Base-by-base conservation (phyloP, 2,888 invertebrate species). In the Netelia virgata region DNA sequence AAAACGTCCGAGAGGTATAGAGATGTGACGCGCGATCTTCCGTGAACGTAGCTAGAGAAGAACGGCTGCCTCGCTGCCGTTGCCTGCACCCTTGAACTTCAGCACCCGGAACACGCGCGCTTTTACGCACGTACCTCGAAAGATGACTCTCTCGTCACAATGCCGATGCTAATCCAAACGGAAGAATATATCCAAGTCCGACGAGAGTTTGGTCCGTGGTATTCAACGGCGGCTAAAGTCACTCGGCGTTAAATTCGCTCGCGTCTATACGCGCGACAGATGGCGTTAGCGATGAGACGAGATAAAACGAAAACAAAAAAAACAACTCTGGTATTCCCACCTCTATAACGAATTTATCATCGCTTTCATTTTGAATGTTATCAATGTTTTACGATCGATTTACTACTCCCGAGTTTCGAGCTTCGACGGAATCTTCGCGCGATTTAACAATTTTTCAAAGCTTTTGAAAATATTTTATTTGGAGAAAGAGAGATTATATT, bases 81-180 rank as follows among this genome's bases (percentile, higher is more conserved):
- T 23, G 20, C 70, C 59, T 63, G 20, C 64, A 81, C 82, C 86
- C 86, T 86, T 86, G 86, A 86, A 84, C 86, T 86, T 86, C 83
- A 74, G 76, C 82, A 83, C 84, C 83, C 84, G 86, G 84, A 86
- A 86, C 80, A 80, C 78, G 47, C 53, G 18, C 66, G 66, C 61
- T 66, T 76, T 41, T 79, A 63, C 68, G 36, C 59, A 47, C 47
- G 47, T 47, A 14, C 47, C 10, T 10, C 14, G 11, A 47, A 47
- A 47, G 14, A 47, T 47, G 47, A 50, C 64, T 72, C 76, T 70
- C 50, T 66, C 74, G 80, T 75, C 70, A 86, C 83, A 84, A 86
- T 78, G 72, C 72, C 72, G 59, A 84, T 86, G 84, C 83, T 86
- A 83, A 86, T 86, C 83, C 68, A 68, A 70, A 68, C 69, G 70